A percentile compares a stretch with the other conserved stretches of the same genome.
These are phyloP conservation scores for Catharus fuscescens DNA, from an alignment of 2,113 vertebrate genomes.

Conservation along the genomic window DNA sequence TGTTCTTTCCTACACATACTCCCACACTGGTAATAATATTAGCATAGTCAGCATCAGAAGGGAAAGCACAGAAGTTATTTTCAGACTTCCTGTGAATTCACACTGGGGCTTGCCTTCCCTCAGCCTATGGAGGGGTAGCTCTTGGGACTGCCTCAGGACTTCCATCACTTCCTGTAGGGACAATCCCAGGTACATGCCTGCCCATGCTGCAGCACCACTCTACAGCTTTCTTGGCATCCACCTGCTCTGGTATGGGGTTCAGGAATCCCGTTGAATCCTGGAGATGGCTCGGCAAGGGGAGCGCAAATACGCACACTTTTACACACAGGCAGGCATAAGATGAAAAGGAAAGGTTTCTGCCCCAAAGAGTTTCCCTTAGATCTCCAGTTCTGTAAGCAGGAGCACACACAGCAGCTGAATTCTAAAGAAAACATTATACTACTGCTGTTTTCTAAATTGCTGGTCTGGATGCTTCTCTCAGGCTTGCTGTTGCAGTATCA, in stretches of 20 bases:
- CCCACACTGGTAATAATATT: background rate
- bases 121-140: accelerated
- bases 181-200: accelerated
- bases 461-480: background rate
- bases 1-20: background rate
- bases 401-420: background rate
- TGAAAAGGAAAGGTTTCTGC: background rate
- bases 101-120: background rate
- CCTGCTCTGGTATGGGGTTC: accelerated
- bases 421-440: background rate
- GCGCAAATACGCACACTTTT: background rate
- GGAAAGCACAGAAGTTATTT: background rate
- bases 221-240: background rate
- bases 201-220: background rate
- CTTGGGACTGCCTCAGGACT: background rate
- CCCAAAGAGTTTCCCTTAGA: background rate
- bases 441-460: background rate
- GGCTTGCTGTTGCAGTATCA: background rate
- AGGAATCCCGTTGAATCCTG: background rate
- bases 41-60: background rate
- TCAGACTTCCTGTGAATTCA: background rate
- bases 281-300: accelerated
- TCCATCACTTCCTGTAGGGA: background rate
- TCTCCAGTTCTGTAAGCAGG: background rate
- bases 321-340: background rate